A percentile compares a stretch with the other conserved stretches of the same genome.
Evolutionary conservation across 64 coral and sea anemone species (phyloP).

Genomic region (Pocillopora verrucosa): DNA sequence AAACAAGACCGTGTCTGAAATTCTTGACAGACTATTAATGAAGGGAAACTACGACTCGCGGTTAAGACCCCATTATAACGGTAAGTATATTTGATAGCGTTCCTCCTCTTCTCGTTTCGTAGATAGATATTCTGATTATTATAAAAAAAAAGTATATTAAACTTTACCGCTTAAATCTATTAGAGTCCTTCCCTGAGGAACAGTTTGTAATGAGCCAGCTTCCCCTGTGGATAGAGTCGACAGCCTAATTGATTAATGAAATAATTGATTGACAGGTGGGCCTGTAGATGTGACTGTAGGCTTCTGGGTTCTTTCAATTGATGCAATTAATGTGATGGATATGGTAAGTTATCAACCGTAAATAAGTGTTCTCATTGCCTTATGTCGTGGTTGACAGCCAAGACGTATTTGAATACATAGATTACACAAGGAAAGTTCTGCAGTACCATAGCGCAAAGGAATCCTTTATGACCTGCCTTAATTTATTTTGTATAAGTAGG

Average conservation of each 20-base stretch:
- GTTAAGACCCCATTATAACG: slow-evolving; percentile 57
- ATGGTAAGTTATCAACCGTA: slow-evolving; percentile 52
- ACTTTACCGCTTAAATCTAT: too few relatives aligned
- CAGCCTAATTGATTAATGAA: neutral
- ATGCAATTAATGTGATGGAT: slow-evolving; percentile 86
- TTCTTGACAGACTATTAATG: slow-evolving; percentile 53
- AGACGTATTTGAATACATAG: too few relatives aligned
- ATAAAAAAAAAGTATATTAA: neutral
- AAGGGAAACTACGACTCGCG: slow-evolving; percentile 53
- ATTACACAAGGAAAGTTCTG: too few relatives aligned
- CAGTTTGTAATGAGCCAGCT: neutral
- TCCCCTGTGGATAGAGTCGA: neutral
- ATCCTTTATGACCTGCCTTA: too few relatives aligned
- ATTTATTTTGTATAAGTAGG: too few relatives aligned
- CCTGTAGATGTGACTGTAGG: slow-evolving; percentile 78
- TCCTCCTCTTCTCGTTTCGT: neutral
- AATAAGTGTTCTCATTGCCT: neutral
- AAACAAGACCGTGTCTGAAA: slow-evolving; percentile 31
- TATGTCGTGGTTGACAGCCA: too few relatives aligned
- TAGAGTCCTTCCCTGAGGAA: too few relatives aligned
- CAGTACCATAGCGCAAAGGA: too few relatives aligned
- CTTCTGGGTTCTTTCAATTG: slow-evolving; percentile 91
- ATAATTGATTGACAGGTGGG: slow-evolving; percentile 51
- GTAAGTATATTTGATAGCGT: slow-evolving; percentile 6
- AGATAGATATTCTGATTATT: neutral